phyloP scores from a whole-genome alignment of 2,113 vertebrate genomes.

The Aix galericulata region DNA sequence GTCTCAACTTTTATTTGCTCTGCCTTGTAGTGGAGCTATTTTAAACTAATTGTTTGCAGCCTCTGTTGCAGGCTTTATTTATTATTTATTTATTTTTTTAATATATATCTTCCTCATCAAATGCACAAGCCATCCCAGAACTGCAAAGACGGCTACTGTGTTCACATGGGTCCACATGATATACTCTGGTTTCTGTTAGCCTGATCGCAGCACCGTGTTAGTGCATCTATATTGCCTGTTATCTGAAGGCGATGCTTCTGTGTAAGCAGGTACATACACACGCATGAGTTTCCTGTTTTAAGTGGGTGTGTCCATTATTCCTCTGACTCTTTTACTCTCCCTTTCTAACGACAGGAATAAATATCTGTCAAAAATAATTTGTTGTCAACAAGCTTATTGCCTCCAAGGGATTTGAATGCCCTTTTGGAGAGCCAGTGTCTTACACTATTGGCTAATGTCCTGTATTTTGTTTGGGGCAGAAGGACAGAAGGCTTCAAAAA shows the following conservation, averaged over 20 bases:
- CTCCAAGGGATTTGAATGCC: slow-evolving; percentile 27
- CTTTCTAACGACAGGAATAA: slow-evolving; percentile 33
- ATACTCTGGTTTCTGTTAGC: not conserved
- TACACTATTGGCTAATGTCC: not conserved
- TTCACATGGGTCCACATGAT: not conserved
- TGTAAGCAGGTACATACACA: not conserved
- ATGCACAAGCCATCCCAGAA: not conserved
- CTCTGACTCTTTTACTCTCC: not conserved
- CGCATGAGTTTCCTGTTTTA: not conserved
- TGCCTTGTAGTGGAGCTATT: not conserved
- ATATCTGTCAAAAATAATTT: slow-evolving; percentile 62
- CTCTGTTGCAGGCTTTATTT: not conserved
- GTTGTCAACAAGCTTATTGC: slow-evolving; percentile 23
- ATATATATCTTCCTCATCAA: not conserved
- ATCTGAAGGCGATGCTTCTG: not conserved
- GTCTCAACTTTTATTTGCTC: not conserved
- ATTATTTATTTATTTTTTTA: not conserved
- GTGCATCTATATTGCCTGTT: not conserved
- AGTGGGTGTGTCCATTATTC: not conserved
- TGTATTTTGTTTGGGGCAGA: slow-evolving; percentile 2
- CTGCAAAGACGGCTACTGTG: not conserved
- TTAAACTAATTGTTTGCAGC: not conserved
- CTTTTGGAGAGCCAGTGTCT: slow-evolving; percentile 46
- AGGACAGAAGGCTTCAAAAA: not conserved
- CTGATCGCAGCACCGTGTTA: not conserved